phyloP scores from a whole-genome alignment of 2,797 vertebrate genomes.

The Chloroceryle amazona region DNA sequence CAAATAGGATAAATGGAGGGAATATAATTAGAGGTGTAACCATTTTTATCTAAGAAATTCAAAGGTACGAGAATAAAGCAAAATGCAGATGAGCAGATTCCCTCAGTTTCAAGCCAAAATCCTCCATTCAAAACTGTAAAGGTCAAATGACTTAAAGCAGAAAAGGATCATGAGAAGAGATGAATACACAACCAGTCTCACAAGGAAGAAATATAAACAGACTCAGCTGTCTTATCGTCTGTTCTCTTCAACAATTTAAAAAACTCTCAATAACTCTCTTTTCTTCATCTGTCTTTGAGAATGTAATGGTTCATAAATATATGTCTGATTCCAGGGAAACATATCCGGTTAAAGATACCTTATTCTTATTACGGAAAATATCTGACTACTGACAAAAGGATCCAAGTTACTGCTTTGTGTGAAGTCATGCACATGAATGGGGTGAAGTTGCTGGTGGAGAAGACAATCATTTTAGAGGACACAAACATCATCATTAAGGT shows the following conservation, averaged over 20 bases:
- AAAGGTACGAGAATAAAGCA: neutral
- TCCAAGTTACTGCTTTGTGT: constrained; percentile 79
- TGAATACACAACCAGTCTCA: neutral
- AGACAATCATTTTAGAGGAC: constrained; percentile 79
- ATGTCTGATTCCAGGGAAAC: constrained; percentile 69
- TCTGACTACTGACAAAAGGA: constrained; percentile 81
- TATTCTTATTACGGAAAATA: constrained; percentile 74
- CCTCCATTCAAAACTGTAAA: neutral
- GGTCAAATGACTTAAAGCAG: neutral
- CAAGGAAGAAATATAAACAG: neutral
- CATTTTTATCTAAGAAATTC: neutral
- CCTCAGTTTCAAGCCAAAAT: neutral
- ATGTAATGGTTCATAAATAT: neutral
- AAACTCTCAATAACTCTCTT: neutral
- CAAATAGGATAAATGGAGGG: neutral
- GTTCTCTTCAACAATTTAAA: neutral
- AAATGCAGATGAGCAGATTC: neutral
- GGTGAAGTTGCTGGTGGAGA: constrained; percentile 78
- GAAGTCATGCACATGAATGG: constrained; percentile 45
- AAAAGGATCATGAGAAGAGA: neutral
- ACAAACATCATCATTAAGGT: constrained; percentile 80
- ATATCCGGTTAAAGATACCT: constrained; percentile 71
- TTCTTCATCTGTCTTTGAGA: neutral
- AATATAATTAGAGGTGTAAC: neutral
- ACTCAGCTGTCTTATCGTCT: neutral